Percentiles rank a stretch among this genome's conserved stretches.
phyloP scores from a whole-genome alignment of 2,888 invertebrate species.

The Cabera pusaria region DNA sequence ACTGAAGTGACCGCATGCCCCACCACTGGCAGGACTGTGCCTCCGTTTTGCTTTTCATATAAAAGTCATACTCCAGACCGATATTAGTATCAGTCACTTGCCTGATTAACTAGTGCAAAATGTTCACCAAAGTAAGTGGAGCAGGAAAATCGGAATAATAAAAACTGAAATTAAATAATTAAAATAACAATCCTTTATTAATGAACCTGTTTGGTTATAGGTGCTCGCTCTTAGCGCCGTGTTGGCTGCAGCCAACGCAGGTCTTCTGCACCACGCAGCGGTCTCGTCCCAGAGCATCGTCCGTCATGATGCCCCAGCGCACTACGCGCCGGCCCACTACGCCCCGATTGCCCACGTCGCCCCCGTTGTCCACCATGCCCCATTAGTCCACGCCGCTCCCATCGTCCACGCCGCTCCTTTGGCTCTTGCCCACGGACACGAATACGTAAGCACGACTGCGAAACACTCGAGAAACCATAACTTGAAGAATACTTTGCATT shows the following conservation, averaged over 20 bases:
- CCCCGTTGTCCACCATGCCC: conserved; percentile 60
- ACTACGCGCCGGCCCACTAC: conserved; percentile 59
- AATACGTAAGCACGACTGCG: conserved; percentile 70
- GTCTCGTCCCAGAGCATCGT: conserved; percentile 80
- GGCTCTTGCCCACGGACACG: conserved; percentile 55
- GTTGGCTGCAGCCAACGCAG: conserved; percentile 81
- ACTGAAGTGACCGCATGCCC: conserved; percentile 76
- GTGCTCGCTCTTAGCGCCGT: conserved; percentile 73
- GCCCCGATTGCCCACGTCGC: conserved; percentile 56
- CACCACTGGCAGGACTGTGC: conserved; percentile 65
- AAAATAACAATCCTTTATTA: background rate
- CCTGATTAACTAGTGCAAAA: conserved; percentile 78
- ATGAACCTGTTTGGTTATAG: conserved; percentile 39
- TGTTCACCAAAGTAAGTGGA: conserved; percentile 79
- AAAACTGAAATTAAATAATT: conserved; percentile 8
- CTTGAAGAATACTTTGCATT: no score
- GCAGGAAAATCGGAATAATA: conserved; percentile 11
- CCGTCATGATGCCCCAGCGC: conserved; percentile 69
- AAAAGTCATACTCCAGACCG: conserved; percentile 71
- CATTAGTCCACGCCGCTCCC: conserved; percentile 55
- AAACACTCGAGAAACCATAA: no score
- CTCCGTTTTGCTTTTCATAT: conserved; percentile 81
- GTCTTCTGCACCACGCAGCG: conserved; percentile 76
- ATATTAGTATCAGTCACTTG: conserved; percentile 81
- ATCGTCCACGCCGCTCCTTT: conserved; percentile 52